Base-by-base conservation (phyloP, 2,888 invertebrate genomes). In the Napeogenes sylphis region DNA sequence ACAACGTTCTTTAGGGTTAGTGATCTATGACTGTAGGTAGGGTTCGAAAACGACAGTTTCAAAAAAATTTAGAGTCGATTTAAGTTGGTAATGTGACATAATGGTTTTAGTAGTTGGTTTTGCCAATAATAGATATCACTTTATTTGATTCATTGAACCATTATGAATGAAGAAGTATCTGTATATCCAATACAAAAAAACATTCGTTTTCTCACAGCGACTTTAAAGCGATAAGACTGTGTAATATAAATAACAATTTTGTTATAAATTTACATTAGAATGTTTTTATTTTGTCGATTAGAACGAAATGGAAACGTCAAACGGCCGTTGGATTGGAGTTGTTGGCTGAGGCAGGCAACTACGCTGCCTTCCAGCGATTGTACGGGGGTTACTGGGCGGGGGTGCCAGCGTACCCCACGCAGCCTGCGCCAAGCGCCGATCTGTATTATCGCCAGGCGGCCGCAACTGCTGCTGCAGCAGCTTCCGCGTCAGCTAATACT, bases 221-320 rank as follows among this genome's bases (percentile, higher is more conserved):
- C 10, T 51, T 6, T 13, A 42, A 6, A 10, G 42, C 42, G 42
- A 42, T 5, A n/a, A 51, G 51, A 51, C 12, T 14, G 4, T 47
- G 21, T 46, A 47, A 47, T 21, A 47, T 14, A 47, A 47, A 14
- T 47, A 6, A 47, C 14, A 14, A 14, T n/a, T n/a, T 21, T 21
- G 21, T 21, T 21, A 21, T 21, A 21, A 21, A 21, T 21, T 21
- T 21, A 21, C 47, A 47, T 47, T 51, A 30, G 21, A 30, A 30
- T 30, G 51, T 21, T 55, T 4, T 10, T 3, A 57, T 57, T 61
- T 58, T 56, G 47, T 64, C 63, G 58, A 61, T 35, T 93, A 97
- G 98, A 86, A 99, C 99, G 83, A 99, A 99, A 92, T 99, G 99
- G 99, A 99, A 99, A 88, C 94, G 99, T 2, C 99, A 99, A 86